These are phyloP conservation scores for Lucilia sericata DNA, from an alignment of 1,140 invertebrate species.

Conservation along the genomic window DNA sequence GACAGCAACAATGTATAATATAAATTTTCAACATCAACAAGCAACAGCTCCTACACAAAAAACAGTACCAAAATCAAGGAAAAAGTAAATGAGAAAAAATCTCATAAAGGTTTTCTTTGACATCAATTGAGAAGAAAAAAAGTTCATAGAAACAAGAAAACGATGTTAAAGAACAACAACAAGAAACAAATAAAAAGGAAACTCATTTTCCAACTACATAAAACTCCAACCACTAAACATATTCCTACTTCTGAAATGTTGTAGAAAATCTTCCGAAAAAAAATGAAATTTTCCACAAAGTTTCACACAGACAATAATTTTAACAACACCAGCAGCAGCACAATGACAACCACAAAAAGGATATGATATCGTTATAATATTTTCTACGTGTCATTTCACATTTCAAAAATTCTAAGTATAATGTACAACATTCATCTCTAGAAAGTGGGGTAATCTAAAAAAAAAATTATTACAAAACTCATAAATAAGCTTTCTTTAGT, in stretches of 20 bases:
- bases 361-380: slow-evolving; percentile 23
- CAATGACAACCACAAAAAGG: slow-evolving; percentile 2
- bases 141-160: neutral
- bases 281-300: slow-evolving; percentile 5
- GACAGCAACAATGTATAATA: neutral
- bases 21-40: slow-evolving; percentile 24
- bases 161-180: neutral
- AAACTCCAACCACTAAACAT: neutral
- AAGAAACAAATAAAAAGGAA: neutral
- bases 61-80: neutral
- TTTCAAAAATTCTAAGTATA: neutral
- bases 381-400: slow-evolving; percentile 24
- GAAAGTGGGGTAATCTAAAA: neutral
- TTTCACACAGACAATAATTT: slow-evolving; percentile 18
- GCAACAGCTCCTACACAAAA: neutral
- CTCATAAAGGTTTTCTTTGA: neutral
- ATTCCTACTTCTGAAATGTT: neutral
- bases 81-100: too few relatives aligned
- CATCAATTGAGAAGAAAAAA: neutral
- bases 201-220: neutral
- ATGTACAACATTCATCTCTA: too few relatives aligned
- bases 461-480: neutral
- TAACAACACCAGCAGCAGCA: slow-evolving; percentile 10
- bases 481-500: neutral
- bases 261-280: neutral